Evolutionary conservation across 2,888 invertebrate genomes (phyloP), one percentile per base, ranked within the genome.

Genomic region (Stramonita haemastoma): DNA sequence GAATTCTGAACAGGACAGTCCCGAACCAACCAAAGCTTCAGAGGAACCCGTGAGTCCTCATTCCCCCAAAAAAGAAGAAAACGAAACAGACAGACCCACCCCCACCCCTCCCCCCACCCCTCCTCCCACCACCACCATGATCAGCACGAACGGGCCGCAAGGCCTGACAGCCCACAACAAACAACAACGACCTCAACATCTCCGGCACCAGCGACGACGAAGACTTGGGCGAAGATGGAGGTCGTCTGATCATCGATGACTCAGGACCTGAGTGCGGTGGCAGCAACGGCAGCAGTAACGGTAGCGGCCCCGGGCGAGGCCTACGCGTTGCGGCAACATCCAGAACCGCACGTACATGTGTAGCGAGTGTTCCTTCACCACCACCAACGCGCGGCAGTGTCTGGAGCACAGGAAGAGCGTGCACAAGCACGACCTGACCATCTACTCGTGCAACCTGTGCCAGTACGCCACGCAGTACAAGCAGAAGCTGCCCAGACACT

Each of bases 401-500:
- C 92, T 95, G 5, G 94, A 93, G 89, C 95, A 95, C 90, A 93
- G 94, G 85, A 93, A 93, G 89, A 93, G 94, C 83, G 91, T 86
- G n/a, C 95, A 95, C 90, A 92, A 93, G 36, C 90, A 92, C 19
- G 94, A 94, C 87, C 92, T 94, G 70, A 92, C 91, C 60, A 95
- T 94, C 85, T 95, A 94, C 88, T 94, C 94, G 89, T 95, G 95
- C 92, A 93, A 94, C 90, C 91, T 94, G 34, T 95, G 95, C 91
- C 94, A 95, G 85, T 95, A 95, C 91, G 94, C 95, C n/a, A 95
- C 95, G 29, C 93, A 93, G 90, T 94, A 94, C 92, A 94, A 94
- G 91, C 94, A 95, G 90, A 95, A 95, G 89, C 92, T 95, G 32
- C 93, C 94, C 56, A 92, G 93, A 22, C 95, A 95, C 90, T 91